Conservation (phyloP, 2,888 invertebrate genomes). For the Dascillus cervinus region DNA sequence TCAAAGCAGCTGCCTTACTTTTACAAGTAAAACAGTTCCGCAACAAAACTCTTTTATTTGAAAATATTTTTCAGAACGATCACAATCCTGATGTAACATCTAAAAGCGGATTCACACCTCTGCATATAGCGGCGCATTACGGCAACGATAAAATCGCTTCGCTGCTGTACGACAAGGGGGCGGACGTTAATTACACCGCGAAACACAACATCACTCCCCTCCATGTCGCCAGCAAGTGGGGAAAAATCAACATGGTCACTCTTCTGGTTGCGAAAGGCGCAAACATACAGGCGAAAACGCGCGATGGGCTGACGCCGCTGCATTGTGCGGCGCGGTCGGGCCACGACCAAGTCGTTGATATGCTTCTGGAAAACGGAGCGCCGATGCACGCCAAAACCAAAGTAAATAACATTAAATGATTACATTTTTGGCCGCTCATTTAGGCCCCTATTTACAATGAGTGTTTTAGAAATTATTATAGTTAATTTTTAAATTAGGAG, state of each 20-base stretch:
- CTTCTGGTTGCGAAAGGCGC: slow-evolving; percentile 84
- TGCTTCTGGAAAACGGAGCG: slow-evolving; percentile 80
- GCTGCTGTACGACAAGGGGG: slow-evolving; percentile 80
- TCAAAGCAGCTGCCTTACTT: slow-evolving; percentile 87
- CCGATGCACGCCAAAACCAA: slow-evolving; percentile 95
- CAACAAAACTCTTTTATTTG: neutral
- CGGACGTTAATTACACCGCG: slow-evolving; percentile 92
- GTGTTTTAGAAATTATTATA: too few species aligned
- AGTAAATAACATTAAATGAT: slow-evolving; percentile 47
- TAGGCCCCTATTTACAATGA: too few species aligned
- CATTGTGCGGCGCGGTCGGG: slow-evolving; percentile 97
- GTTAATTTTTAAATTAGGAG: too few species aligned
- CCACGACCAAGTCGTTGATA: slow-evolving; percentile 88
- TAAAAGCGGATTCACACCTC: slow-evolving; percentile 95
- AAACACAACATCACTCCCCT: slow-evolving; percentile 98
- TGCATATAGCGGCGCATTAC: slow-evolving; percentile 98
- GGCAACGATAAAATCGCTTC: slow-evolving; percentile 92
- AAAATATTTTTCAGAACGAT: slow-evolving; percentile 59
- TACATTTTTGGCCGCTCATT: too few species aligned
- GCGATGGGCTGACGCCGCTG: slow-evolving; percentile 91
- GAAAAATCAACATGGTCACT: slow-evolving; percentile 87
- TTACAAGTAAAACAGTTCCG: slow-evolving; percentile 54
- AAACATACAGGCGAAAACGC: slow-evolving; percentile 85
- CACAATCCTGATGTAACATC: slow-evolving; percentile 96
- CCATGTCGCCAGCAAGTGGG: slow-evolving; percentile 99